phyloP scores from a whole-genome alignment of 1,140 invertebrate species.

The Euwallacea similis region DNA sequence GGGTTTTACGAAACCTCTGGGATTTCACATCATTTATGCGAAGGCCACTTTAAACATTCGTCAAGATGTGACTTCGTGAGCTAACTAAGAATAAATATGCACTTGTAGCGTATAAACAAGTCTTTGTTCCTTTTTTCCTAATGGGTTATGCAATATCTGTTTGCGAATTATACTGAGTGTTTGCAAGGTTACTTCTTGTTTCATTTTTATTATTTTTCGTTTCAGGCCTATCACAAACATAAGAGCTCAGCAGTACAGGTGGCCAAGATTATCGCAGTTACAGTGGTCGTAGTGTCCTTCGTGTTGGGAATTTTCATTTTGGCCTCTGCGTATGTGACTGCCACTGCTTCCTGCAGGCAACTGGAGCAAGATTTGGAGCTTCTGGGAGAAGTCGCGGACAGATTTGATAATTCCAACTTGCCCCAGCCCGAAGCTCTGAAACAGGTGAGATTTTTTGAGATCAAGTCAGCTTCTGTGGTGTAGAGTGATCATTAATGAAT shows the following conservation, averaged over 20 bases:
- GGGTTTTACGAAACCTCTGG: constrained; percentile 13
- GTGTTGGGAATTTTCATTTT: constrained; percentile 78
- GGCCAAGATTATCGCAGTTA: constrained; percentile 76
- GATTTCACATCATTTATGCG: constrained; percentile 6
- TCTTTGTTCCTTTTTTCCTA: not conserved
- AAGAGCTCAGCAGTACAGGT: constrained; percentile 77
- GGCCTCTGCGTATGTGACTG: constrained; percentile 78
- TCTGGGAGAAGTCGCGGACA: constrained; percentile 60
- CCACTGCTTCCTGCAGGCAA: constrained; percentile 70
- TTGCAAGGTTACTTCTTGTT: not conserved
- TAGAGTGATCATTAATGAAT: too few species aligned
- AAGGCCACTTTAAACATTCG: constrained; percentile 4
- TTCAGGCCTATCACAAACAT: constrained; percentile 75
- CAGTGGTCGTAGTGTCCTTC: constrained; percentile 74
- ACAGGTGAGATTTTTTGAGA: constrained; percentile 51
- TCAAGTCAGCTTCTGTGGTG: too few species aligned
- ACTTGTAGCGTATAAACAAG: not conserved
- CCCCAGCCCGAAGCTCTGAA: constrained; percentile 58
- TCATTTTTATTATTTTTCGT: constrained; percentile 29
- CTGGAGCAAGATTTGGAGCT: constrained; percentile 68
- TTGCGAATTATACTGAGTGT: too few species aligned
- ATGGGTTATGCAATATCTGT: not conserved
- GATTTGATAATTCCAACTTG: constrained; percentile 43
- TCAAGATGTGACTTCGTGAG: constrained; percentile 4
- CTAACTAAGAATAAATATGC: not conserved